Percentiles rank a stretch among this genome's conserved stretches.
Evolutionary conservation across 2,113 vertebrate species (phyloP).

Genomic region (Anolis carolinensis): DNA sequence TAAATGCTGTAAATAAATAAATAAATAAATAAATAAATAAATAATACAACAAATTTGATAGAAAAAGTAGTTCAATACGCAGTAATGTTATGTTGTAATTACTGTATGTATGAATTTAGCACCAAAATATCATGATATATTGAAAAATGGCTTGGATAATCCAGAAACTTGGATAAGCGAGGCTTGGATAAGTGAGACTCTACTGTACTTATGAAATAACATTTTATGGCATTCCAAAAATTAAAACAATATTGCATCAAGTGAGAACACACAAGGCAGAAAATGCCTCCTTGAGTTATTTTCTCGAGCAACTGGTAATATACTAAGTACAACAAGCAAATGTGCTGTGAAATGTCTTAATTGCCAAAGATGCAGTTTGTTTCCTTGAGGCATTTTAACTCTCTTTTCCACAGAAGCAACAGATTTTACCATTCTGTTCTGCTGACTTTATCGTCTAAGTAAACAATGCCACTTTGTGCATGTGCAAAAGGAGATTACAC

Average conservation of each 20-base stretch:
- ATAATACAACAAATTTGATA: too few species aligned
- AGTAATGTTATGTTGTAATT: too few species aligned
- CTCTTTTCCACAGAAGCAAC: constrained; percentile 38
- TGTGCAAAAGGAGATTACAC: constrained; percentile 26
- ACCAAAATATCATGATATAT: too few species aligned
- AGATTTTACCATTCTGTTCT: constrained; percentile 47
- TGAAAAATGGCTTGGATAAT: too few species aligned
- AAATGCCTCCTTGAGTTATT: neutral
- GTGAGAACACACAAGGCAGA: neutral
- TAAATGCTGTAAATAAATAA: too few species aligned
- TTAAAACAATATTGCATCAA: neutral
- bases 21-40: too few species aligned
- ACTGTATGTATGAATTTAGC: too few species aligned
- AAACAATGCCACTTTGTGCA: constrained; percentile 48
- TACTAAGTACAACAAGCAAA: constrained; percentile 36
- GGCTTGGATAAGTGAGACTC: too few species aligned
- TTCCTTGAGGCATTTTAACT: constrained; percentile 36
- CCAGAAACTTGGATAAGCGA: too few species aligned
- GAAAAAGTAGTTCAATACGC: too few species aligned
- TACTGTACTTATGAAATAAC: too few species aligned
- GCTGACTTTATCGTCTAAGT: constrained; percentile 52
- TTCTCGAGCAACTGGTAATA: neutral
- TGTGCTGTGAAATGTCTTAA: constrained; percentile 24
- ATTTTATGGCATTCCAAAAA: too few species aligned
- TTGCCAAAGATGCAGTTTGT: constrained; percentile 35